These are phyloP conservation scores for Decapterus maruadsi DNA, from an alignment of 2,797 vertebrate genomes.

Conservation along the genomic window DNA sequence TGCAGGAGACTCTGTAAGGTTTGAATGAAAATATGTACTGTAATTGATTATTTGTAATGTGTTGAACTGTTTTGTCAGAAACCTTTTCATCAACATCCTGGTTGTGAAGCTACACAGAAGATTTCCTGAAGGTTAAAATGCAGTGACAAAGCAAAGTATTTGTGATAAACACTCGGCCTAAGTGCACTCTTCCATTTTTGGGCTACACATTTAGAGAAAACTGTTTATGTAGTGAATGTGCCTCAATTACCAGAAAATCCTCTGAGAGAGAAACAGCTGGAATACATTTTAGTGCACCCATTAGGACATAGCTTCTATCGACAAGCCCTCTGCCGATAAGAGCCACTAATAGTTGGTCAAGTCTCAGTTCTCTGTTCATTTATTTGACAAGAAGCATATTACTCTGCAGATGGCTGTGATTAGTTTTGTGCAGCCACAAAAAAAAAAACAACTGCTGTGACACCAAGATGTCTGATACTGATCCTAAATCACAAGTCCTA, in stretches of 20 bases:
- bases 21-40: background rate
- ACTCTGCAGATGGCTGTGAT: slow-evolving; percentile 3
- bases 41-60: background rate
- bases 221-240: background rate
- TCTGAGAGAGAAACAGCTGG: background rate
- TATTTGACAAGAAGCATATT: slow-evolving; percentile 1
- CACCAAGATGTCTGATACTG: slow-evolving; percentile 6
- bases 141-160: background rate
- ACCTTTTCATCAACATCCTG: too few relatives aligned
- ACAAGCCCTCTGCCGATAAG: slow-evolving; percentile 1
- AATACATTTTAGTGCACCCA: slow-evolving; percentile 8
- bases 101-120: background rate
- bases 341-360: background rate
- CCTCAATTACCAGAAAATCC: background rate
- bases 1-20: background rate
- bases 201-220: background rate
- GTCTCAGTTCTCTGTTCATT: background rate
- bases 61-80: too few relatives aligned
- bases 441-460: background rate
- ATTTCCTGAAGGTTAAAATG: slow-evolving; percentile 6
- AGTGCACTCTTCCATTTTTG: background rate
- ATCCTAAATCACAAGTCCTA: background rate
- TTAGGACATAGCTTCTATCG: background rate
- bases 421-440: background rate
- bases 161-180: background rate